Evolutionary conservation across 2,888 invertebrate species (phyloP), one percentile per base, ranked within the genome.

Genomic region (Lingula anatina): DNA sequence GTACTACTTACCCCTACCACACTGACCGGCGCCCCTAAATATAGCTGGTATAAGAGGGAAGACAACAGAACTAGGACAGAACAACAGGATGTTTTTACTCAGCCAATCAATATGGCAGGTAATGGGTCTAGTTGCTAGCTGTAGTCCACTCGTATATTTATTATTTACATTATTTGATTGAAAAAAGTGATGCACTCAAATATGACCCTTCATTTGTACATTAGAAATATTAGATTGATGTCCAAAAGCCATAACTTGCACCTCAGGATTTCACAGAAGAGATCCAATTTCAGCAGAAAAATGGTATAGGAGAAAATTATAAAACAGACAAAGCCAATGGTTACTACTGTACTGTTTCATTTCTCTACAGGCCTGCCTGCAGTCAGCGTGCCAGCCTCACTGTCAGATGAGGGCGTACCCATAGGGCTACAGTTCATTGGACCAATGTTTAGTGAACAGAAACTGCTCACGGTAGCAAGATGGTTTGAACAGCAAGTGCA

Each of bases 41-140:
- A 86, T 71, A 83, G 81, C n/a, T 87, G 90, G 55, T 96, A 92
- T 76, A 78, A 83, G 0, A 51, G 70, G 41, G 83, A 84, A 57
- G 87, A 90, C 62, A 92, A 91, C 70, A 81, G 92, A 46, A 89
- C 90, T 65, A 89, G 93, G 67, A 89, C 90, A 74, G 87, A 89
- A 0, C 81, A 87, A 39, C 90, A 92, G 71, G 99, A 99, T 79
- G 91, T 86, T 71, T 97, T 91, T 70, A 97, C 97, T 0, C 94
- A 94, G 69, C 89, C 97, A 0, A 90, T 90, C 0, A 99, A 99
- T 73, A 88, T 99, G 89, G 93, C 96, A 35, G 97, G 97, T 74
- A 45, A 78, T 31, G 15, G 15, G 15, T 31, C 31, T 15, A n/a
- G n/a, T n/a, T n/a, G n/a, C n/a, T n/a, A n/a, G 73, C n/a, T n/a